A percentile compares a stretch with the other conserved stretches of the same genome.
phyloP scores from a whole-genome alignment of 2,888 invertebrate species.

The Megastigmus dorsalis region DNA sequence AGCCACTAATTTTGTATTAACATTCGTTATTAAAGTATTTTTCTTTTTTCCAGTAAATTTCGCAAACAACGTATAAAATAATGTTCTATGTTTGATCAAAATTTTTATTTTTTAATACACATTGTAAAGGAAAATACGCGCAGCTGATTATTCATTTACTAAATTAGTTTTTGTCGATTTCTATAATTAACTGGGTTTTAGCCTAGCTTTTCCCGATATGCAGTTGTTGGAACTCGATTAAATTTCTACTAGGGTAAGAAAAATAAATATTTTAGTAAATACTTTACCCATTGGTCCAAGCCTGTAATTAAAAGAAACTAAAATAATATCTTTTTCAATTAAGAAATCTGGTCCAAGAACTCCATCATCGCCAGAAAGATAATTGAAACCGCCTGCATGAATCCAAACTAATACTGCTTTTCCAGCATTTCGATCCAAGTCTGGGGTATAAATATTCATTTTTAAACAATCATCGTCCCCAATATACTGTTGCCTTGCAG shows the following conservation, averaged over 20 bases:
- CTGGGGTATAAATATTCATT: conserved; percentile 67
- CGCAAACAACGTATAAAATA: no score
- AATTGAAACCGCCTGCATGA: conserved; percentile 63
- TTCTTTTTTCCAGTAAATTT: neutral
- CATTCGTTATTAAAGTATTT: neutral
- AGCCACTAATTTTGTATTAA: neutral
- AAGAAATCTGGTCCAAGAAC: conserved; percentile 66
- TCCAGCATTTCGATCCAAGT: conserved; percentile 61
- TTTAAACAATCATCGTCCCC: conserved; percentile 68
- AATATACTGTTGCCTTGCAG: conserved; percentile 59
- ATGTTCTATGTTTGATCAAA: no score
- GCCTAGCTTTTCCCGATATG: neutral
- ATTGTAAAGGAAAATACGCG: no score
- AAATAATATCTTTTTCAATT: conserved; percentile 65
- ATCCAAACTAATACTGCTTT: conserved; percentile 68
- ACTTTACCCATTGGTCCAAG: conserved; percentile 66
- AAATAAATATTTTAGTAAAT: neutral
- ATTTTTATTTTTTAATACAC: neutral
- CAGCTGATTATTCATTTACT: neutral
- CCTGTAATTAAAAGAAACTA: conserved; percentile 67
- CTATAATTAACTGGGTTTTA: neutral
- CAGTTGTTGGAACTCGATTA: neutral
- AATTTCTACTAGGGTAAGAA: neutral
- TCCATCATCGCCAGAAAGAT: conserved; percentile 61
- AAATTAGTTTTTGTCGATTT: neutral